Percentiles rank a stretch among this genome's conserved stretches.
Conservation (phyloP, 2,113 vertebrate species). For the Sinocyclocheilus rhinocerous region DNA sequence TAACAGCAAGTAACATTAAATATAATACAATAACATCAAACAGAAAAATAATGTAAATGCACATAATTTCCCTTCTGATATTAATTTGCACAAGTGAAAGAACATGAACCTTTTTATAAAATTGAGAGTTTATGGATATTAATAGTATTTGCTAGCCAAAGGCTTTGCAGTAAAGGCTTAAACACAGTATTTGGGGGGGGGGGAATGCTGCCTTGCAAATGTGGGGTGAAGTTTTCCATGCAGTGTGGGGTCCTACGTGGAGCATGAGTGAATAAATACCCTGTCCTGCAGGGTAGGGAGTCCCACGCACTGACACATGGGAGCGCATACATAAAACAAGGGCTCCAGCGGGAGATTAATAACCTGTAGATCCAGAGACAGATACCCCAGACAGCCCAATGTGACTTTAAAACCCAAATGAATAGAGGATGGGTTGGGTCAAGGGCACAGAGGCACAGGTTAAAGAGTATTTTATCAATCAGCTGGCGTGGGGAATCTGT, state of each 20-base stretch:
- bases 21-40: no score
- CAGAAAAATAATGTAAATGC: no score
- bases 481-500: conserved; percentile 42
- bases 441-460: conserved; percentile 44
- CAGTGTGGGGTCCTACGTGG: background rate
- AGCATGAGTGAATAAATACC: conserved; percentile 41
- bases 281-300: conserved; percentile 64
- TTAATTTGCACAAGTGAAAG: background rate
- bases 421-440: conserved; percentile 46
- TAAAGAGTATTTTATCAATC: conserved; percentile 57
- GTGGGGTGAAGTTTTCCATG: background rate
- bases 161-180: background rate
- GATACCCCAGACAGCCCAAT: conserved; percentile 52
- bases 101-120: background rate
- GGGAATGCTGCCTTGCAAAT: background rate
- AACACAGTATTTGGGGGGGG: background rate
- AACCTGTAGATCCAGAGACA: conserved; percentile 42
- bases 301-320: conserved; percentile 57
- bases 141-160: background rate
- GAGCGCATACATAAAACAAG: conserved; percentile 49
- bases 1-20: no score
- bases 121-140: background rate
- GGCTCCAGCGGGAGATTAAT: conserved; percentile 56
- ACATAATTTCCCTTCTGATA: no score
- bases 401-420: conserved; percentile 46